Evolutionary conservation across 2,797 vertebrate species (phyloP).

Genomic region (Hippocampus kuda): DNA sequence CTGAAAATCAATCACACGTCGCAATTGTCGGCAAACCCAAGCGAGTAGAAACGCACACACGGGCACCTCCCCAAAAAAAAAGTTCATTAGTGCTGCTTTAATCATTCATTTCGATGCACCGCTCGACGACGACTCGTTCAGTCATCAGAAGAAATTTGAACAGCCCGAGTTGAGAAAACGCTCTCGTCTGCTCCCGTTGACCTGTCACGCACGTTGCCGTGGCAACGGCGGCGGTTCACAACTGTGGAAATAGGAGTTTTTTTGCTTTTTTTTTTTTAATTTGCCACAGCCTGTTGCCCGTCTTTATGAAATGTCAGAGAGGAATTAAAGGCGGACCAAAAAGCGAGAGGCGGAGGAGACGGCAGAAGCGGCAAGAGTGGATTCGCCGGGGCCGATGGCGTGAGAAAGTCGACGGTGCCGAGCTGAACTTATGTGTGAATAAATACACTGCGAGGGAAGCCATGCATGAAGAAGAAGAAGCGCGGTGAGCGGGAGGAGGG

Average conservation of each 20-base stretch:
- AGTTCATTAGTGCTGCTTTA: neutral
- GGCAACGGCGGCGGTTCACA: conserved; percentile 48
- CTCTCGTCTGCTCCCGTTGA: conserved; percentile 50
- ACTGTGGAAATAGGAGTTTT: conserved; percentile 40
- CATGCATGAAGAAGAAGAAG: conserved; percentile 47
- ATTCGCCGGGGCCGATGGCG: conserved; percentile 42
- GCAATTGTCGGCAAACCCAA: neutral
- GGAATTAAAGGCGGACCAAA: conserved; percentile 35
- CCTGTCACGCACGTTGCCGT: conserved; percentile 46
- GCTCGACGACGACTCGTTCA: conserved; percentile 36
- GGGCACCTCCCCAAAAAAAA: neutral
- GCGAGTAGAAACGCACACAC: neutral
- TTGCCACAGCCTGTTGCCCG: conserved; percentile 35
- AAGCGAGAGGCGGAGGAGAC: conserved; percentile 10
- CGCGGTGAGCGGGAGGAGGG: conserved; percentile 9
- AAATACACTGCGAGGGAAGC: conserved; percentile 51
- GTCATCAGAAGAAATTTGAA: conserved; percentile 49
- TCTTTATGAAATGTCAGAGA: conserved; percentile 54
- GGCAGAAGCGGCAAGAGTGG: neutral
- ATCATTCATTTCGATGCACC: conserved; percentile 41
- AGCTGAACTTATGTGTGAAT: conserved; percentile 53
- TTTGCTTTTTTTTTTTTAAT: neutral
- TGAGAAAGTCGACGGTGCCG: conserved; percentile 54
- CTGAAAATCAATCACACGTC: neutral
- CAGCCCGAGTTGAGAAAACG: conserved; percentile 54